These are phyloP conservation scores for Melanotaenia trifasciata DNA, from an alignment of 2,797 vertebrate genomes.

Conservation along the genomic window DNA sequence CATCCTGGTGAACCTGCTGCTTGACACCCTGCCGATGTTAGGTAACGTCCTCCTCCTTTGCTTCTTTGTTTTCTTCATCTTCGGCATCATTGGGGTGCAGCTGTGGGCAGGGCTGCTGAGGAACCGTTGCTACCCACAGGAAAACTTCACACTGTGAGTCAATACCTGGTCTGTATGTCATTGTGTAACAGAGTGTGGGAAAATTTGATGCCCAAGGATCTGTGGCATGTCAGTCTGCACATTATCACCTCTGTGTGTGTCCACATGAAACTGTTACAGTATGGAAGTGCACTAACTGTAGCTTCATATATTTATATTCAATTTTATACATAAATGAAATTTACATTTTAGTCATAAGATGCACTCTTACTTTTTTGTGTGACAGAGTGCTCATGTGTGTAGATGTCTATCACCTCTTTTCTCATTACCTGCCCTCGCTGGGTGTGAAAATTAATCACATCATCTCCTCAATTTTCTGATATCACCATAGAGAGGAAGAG, in stretches of 20 bases:
- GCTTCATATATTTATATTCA: neutral
- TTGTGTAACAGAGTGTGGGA: conserved; percentile 18
- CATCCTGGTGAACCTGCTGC: conserved; percentile 81
- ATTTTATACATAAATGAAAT: too few species aligned
- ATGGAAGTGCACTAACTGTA: neutral
- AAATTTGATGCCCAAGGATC: neutral
- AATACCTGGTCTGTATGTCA: neutral
- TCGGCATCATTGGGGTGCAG: conserved; percentile 98
- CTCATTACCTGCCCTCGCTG: conserved; percentile 25
- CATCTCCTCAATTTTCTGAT: conserved; percentile 46
- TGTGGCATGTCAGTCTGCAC: neutral
- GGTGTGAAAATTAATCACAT: conserved; percentile 52
- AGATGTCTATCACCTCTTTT: conserved; percentile 22
- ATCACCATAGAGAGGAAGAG: conserved; percentile 24
- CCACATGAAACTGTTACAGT: neutral
- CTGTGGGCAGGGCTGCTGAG: conserved; percentile 97
- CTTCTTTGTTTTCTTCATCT: conserved; percentile 87
- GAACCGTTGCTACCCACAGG: conserved; percentile 85
- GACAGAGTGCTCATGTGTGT: neutral
- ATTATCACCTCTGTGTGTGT: neutral
- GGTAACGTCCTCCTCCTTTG: conserved; percentile 86
- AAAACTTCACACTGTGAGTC: conserved; percentile 86
- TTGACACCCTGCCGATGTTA: conserved; percentile 97
- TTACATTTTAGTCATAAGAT: neutral
- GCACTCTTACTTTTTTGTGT: neutral